Evolutionary conservation across 2,888 invertebrate species (phyloP), one percentile per base, ranked within the genome.

Genomic region (Hirtodrosophila confusa): DNA sequence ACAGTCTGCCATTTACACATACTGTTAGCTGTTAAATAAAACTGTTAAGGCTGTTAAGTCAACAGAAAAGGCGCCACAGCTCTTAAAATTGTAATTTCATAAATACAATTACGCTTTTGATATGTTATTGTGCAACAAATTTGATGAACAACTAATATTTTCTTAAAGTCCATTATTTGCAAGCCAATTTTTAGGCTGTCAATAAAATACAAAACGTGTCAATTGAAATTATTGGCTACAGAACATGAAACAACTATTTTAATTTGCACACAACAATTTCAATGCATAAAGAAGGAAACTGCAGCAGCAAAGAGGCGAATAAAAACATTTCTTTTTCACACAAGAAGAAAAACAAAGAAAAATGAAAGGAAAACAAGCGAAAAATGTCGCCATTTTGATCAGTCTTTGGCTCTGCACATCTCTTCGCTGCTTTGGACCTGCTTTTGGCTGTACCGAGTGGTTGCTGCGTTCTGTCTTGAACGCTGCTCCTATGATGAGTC

Each of bases 321-420:
- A 56, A 64, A 64, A 58, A 53, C 65, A 31, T 43, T 39, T 60
- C 55, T 48, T 47, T 39, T 54, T 24, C 39, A 51, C 17, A 17
- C 17, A 50, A 43, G 31, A 40, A 31, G 56, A 44, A 47, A 41
- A 39, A 23, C 31, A 33, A 49, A 36, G n/a, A 33, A 44, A 39
- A 54, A 17, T 7, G 53, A 40, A 49, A 49, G 47, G 51, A 69
- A 33, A 56, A 39, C 9, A 77, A 61, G 63, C 64, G 54, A 75
- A 31, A 86, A 85, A 63, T 80, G 64, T 78, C 70, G 78, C 78
- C 74, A 83, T 63, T 82, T 78, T 68, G 49, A 67, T 67, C 49
- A 45, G 64, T 63, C 70, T 75, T 60, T 48, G 44, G 47, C 33
- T 12, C 36, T 24, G 24, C 43, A 53, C 35, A 11, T 29, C 41